A percentile compares a stretch with the other conserved stretches of the same genome.
Evolutionary conservation across 2,888 invertebrate species (phyloP).

Genomic region (Lysandra bellargus): DNA sequence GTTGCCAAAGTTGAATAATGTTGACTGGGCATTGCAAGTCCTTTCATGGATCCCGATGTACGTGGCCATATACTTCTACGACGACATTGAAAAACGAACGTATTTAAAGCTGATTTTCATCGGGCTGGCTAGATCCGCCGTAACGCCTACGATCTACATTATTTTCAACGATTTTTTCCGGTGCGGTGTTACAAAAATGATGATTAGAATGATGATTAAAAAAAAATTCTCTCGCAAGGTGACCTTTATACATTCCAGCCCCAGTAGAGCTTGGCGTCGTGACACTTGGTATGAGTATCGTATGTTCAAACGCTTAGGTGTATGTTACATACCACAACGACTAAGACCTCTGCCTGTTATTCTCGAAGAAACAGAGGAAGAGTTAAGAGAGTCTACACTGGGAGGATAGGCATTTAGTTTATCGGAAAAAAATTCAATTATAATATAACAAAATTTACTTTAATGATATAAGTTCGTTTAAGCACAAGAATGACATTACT

Average conservation of each 20-base stretch:
- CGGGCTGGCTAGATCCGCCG: neutral
- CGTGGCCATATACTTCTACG: neutral
- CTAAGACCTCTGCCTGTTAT: neutral
- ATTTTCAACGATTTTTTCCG: neutral
- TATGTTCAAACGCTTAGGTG: neutral
- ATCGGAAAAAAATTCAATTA: neutral
- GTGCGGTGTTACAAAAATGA: neutral
- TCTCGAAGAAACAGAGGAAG: neutral
- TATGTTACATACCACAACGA: neutral
- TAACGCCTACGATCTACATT: neutral
- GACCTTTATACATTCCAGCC: neutral
- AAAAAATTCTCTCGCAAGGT: neutral
- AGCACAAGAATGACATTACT: too few relatives aligned
- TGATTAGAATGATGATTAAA: too few relatives aligned
- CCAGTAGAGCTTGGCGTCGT: neutral
- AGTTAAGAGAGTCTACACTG: neutral
- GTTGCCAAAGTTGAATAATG: conserved; percentile 10
- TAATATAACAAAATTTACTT: too few relatives aligned
- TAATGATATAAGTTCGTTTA: too few relatives aligned
- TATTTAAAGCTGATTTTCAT: neutral
- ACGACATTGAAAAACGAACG: neutral
- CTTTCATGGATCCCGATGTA: neutral
- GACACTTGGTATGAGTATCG: neutral
- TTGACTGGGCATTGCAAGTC: neutral
- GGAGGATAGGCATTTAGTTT: neutral